phyloP scores from a whole-genome alignment of 2,797 vertebrate genomes.

The Hylomyscus alleni region DNA sequence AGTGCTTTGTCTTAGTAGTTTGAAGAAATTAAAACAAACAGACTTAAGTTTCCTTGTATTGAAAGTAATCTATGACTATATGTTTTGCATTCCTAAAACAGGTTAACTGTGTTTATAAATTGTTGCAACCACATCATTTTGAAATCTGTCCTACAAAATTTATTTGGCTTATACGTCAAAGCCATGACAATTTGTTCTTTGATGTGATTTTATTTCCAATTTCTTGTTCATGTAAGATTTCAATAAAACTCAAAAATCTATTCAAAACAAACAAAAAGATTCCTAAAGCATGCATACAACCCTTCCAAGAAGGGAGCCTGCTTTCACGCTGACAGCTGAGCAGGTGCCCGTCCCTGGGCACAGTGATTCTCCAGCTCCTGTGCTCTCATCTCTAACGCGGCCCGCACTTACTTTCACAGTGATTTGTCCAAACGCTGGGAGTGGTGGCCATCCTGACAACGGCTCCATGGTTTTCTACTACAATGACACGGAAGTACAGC shows the following conservation, averaged over 20 bases:
- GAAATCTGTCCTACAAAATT: background rate
- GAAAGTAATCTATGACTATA: too few relatives aligned
- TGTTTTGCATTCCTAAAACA: too few relatives aligned
- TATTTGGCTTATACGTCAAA: background rate
- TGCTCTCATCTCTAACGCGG: constrained; percentile 3
- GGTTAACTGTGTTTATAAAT: background rate
- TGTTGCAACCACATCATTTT: background rate
- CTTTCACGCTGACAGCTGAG: background rate
- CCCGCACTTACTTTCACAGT: constrained; percentile 88
- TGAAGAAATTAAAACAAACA: too few relatives aligned
- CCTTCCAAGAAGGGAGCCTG: background rate
- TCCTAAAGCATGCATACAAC: background rate
- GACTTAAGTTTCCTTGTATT: too few relatives aligned
- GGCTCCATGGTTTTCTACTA: constrained; percentile 86
- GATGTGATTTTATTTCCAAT: background rate
- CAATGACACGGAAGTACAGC: constrained; percentile 82
- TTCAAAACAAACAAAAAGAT: background rate
- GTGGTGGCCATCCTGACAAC: constrained; percentile 75
- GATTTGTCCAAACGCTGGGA: constrained; percentile 92
- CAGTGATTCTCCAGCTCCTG: background rate
- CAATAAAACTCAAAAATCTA: background rate
- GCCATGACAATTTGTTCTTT: background rate
- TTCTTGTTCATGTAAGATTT: background rate
- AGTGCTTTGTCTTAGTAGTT: too few relatives aligned
- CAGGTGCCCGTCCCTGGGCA: background rate